Percentiles rank a stretch among this genome's conserved stretches.
These are phyloP conservation scores for Hypocryptadius cinnamomeus DNA, from an alignment of 2,113 vertebrate genomes.

Conservation along the genomic window DNA sequence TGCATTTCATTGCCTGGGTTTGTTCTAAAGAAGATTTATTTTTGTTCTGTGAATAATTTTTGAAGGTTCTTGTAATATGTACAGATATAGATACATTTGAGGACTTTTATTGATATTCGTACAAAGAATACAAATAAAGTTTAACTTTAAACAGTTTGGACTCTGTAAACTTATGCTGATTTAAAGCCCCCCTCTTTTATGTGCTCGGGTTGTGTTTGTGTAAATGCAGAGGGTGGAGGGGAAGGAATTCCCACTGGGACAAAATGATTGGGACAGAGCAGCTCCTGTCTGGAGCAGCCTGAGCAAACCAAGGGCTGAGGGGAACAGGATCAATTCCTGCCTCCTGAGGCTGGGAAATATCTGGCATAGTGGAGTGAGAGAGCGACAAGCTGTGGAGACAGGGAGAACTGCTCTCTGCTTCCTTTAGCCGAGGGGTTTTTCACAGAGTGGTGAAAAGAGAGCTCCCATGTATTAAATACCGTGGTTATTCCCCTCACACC, in stretches of 20 bases:
- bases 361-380: neutral
- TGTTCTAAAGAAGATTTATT: constrained; percentile 83
- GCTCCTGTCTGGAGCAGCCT: neutral
- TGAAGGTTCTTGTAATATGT: constrained; percentile 79
- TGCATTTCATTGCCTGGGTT: constrained; percentile 79
- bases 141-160: constrained; percentile 77
- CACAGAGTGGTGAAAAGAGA: neutral
- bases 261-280: neutral
- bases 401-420: neutral
- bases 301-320: neutral
- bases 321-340: neutral
- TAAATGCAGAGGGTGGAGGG: neutral
- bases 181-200: neutral
- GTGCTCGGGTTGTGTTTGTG: neutral
- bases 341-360: accelerated
- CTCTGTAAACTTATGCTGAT: neutral
- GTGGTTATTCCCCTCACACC: neutral
- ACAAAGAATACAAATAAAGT: constrained; percentile 80
- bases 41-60: constrained; percentile 84
- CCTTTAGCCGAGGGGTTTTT: accelerated
- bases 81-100: constrained; percentile 80
- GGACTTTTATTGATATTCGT: constrained; percentile 81
- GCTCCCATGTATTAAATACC: neutral
- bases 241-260: accelerated
- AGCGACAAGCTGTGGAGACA: constrained; percentile 21